These are phyloP conservation scores for Rhaphigaster nebulosa DNA, from an alignment of 2,888 invertebrate genomes.

Conservation along the genomic window DNA sequence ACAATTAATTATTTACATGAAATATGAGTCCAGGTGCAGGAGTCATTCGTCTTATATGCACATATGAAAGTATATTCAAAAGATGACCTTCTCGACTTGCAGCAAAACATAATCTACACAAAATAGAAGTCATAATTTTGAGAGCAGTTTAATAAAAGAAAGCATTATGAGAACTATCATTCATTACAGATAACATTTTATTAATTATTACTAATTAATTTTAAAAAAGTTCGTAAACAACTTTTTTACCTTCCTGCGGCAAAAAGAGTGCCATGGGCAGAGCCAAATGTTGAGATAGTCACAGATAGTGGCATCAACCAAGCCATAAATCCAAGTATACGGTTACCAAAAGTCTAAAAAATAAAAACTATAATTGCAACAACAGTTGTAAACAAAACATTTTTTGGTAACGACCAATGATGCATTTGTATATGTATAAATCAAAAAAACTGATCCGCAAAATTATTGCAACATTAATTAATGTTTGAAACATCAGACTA, in stretches of 20 bases:
- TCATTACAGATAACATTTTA: neutral
- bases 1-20: constrained; percentile 78
- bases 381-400: neutral
- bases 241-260: constrained; percentile 83
- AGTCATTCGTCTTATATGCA: constrained; percentile 90
- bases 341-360: constrained; percentile 84
- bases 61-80: constrained; percentile 90
- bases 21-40: constrained; percentile 96
- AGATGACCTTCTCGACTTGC: constrained; percentile 94
- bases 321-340: constrained; percentile 86
- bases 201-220: neutral
- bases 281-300: constrained; percentile 92
- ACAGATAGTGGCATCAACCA: constrained; percentile 96
- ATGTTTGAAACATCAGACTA: too few species aligned
- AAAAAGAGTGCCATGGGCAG: constrained; percentile 93
- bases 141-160: neutral
- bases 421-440: neutral
- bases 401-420: neutral
- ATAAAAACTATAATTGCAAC: neutral
- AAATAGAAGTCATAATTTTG: neutral
- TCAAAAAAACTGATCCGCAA: neutral
- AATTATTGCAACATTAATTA: neutral
- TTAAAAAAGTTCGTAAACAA: neutral
- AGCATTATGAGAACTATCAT: neutral
- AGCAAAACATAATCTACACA: constrained; percentile 84